Conservation (phyloP, 2,797 vertebrate genomes). For the Poeciliopsis turneri region DNA sequence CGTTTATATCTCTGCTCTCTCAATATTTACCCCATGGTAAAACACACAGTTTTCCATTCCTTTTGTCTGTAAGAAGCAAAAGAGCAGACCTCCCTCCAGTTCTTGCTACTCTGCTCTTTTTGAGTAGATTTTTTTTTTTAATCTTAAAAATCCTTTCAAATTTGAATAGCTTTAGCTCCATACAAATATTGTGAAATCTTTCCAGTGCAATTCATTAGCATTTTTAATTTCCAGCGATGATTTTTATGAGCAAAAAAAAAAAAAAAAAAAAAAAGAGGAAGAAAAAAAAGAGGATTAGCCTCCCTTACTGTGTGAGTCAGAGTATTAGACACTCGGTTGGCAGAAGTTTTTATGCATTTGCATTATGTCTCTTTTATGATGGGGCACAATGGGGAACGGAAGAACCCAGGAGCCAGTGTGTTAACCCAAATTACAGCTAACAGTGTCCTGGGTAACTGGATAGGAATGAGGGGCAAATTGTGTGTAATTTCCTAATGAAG, state of each 20-base stretch:
- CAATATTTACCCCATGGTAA: slow-evolving; percentile 81
- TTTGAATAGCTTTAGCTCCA: not conserved
- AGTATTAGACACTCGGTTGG: slow-evolving; percentile 32
- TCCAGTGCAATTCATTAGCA: slow-evolving; percentile 30
- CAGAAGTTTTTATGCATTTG: slow-evolving; percentile 49
- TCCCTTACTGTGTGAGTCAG: slow-evolving; percentile 27
- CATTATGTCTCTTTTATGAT: slow-evolving; percentile 73
- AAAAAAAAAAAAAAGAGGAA: slow-evolving; percentile 29
- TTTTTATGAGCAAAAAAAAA: slow-evolving; percentile 13
- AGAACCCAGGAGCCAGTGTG: slow-evolving; percentile 68
- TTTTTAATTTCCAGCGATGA: slow-evolving; percentile 37
- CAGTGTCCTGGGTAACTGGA: slow-evolving; percentile 67
- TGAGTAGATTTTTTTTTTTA: not conserved
- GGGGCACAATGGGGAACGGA: slow-evolving; percentile 70
- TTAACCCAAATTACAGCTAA: slow-evolving; percentile 73
- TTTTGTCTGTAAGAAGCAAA: slow-evolving; percentile 46
- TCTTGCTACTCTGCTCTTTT: not conserved
- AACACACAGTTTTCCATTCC: slow-evolving; percentile 72
- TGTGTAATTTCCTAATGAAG: slow-evolving; percentile 75
- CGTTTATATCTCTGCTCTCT: slow-evolving; percentile 72
- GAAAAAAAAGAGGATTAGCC: slow-evolving; percentile 40
- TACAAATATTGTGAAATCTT: slow-evolving; percentile 15
- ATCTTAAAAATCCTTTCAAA: not conserved
- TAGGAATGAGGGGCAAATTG: slow-evolving; percentile 69
- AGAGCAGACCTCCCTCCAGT: not conserved